Evolutionary conservation across 2,888 invertebrate genomes (phyloP), one percentile per base, ranked within the genome.

Genomic region (Octodonta nipae): DNA sequence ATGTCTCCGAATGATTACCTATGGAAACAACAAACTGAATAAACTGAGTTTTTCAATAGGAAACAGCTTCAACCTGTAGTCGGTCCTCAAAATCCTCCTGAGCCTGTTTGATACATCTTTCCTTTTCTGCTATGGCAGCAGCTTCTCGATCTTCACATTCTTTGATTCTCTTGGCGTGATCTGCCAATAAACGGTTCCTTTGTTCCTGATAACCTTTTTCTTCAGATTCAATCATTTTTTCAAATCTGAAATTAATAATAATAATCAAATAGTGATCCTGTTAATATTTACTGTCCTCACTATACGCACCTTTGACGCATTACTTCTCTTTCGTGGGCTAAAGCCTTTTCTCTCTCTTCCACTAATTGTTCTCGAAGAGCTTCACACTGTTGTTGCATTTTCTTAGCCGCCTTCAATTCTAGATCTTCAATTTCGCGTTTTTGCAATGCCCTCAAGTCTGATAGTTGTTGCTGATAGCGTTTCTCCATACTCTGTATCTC

Each of bases 401-500:
- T 70, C 14, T 73, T 58, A 2, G 73, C 68, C 11, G 75, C 73
- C 7, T 68, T 65, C 22, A 72, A 60, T 35, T 71, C 72, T 4
- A 73, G 58, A 37, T 78, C 79, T 30, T 74, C 68, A 2, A 83
- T 66, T 45, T 75, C 77, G 26, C 73, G 66, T 43, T 76, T 73
- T 51, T 78, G 78, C 32, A 73, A 64, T 0, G 73, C 68, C 8
- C 78, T 61, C 50, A 84, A 66, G 45, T 83, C 79, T 0, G 75
- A 63, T 34, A 85, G 58, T 48, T 78, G 75, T 49, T 73, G 70
- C 45, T 78, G 74, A 45, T 76, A 73, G 0, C 66, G 50, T 27
- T 74, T 72, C 16, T 79, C 76, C 77, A 87, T 82, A 46, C 74
- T 77, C 13, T 81, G 72, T 3, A 88, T 67, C 56, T 88, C 87